Percentiles rank a stretch among this genome's conserved stretches.
These are phyloP conservation scores for Chymomyza procnemis DNA, from an alignment of 2,888 invertebrate species.

Conservation along the genomic window DNA sequence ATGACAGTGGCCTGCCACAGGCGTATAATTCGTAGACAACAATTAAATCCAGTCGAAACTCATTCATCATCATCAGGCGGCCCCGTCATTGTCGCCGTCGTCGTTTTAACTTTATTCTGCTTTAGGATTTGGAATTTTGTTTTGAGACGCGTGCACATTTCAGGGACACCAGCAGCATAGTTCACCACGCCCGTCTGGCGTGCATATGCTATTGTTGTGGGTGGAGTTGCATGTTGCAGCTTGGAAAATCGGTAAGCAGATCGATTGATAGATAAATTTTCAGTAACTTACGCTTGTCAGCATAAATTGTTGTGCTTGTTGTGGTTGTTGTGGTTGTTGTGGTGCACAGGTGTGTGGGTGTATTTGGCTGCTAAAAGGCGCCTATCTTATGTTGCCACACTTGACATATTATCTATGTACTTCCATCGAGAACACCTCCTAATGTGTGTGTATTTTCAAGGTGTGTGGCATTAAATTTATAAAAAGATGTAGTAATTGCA, in stretches of 20 bases:
- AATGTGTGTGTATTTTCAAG: conserved; percentile 55
- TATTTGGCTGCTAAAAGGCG: conserved; percentile 45
- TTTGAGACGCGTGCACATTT: conserved; percentile 38
- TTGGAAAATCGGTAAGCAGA: conserved; percentile 54
- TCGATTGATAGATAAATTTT: conserved; percentile 71
- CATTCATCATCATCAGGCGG: conserved; percentile 66
- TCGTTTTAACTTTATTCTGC: conserved; percentile 55
- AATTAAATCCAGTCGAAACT: conserved; percentile 57
- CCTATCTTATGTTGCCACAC: neutral
- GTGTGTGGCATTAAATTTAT: conserved; percentile 55
- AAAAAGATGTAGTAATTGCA: neutral
- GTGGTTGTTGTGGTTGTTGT: no score
- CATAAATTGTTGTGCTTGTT: conserved; percentile 38
- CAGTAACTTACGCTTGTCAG: conserved; percentile 66
- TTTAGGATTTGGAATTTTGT: conserved; percentile 24
- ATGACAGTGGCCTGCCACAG: conserved; percentile 30
- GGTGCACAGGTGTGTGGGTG: conserved; percentile 67
- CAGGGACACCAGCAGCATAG: conserved; percentile 48
- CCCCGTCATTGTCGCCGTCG: conserved; percentile 43
- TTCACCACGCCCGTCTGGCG: conserved; percentile 66
- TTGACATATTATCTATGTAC: neutral
- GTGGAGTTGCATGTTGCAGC: neutral
- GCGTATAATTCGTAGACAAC: conserved; percentile 65
- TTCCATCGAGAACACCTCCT: neutral
- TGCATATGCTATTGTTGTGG: neutral